Base-by-base conservation (phyloP, 2,888 invertebrate species). In the Aphodius sticticus region DNA sequence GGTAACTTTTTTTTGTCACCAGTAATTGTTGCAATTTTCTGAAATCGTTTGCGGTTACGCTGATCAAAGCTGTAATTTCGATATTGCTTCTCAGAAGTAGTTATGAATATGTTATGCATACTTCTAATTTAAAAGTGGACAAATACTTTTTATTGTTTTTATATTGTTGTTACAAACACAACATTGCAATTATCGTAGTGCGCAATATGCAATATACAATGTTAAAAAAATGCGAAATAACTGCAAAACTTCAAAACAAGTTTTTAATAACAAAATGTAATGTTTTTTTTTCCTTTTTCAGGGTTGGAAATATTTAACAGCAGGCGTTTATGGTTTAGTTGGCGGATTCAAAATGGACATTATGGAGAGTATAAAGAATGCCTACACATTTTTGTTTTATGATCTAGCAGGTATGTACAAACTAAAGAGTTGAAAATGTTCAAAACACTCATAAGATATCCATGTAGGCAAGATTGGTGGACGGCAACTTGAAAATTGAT, bases 361-460 rank as follows among this genome's bases (percentile, higher is more conserved):
- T 7, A 53, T 53, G 53, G 53, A 53, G 53, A 53, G 6, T 15
- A 69, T 78, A n/a, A 76, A 70, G 12, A 78, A 80, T 12, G 76
- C 77, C 6, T 80, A 80, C 77, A 76, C 78, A 53, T 80, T 69
- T 70, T 71, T 82, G 16, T 78, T 82, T 16, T 74, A 77, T 16
- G 81, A 82, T n/a, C 71, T 82, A 70, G 82, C 82, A 78, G 82
- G 82, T 82, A 79, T 81, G 35, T 74, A 37, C 9, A 37, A 12
- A 71, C 16, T 14, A 71, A 16, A 12, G 3, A 4, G 71, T 71
- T 15, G 16, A 26, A 26, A 26, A 26, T 53, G 12, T 53, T 53
- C 53, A 12, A 38, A 53, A 26, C 26, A 26, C 26, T 2, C 26
- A 2, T 26, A 26, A 26, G 26, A 26, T 26, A 26, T 2, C 26